Percentiles rank a stretch among this genome's conserved stretches.
Conservation (phyloP, 2,113 vertebrate genomes). For the Corythoichthys intestinalis region DNA sequence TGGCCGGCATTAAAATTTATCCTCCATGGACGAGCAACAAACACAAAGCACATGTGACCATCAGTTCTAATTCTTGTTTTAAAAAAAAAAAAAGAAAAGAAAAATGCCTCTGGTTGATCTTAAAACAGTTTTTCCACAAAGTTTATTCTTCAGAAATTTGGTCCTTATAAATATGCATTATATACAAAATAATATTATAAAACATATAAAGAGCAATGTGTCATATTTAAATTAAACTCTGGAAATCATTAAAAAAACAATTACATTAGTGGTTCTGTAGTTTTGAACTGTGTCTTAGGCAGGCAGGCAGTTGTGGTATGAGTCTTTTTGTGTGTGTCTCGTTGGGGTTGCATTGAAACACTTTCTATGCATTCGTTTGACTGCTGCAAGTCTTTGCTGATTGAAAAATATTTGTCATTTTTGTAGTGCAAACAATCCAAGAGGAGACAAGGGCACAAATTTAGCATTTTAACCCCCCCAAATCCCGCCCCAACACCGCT, state of each 20-base stretch:
- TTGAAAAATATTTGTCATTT: conserved; percentile 34
- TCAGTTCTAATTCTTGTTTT: conserved; percentile 67
- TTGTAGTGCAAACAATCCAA: conserved; percentile 72
- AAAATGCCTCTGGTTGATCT: conserved; percentile 62
- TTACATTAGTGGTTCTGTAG: conserved; percentile 78
- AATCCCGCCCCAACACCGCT: conserved; percentile 27
- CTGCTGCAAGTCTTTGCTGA: conserved; percentile 64
- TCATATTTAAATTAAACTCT: conserved; percentile 97
- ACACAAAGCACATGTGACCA: conserved; percentile 31
- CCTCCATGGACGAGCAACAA: conserved; percentile 17
- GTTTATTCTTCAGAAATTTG: conserved; percentile 92
- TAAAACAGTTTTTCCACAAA: conserved; percentile 46
- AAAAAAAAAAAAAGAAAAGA: conserved; percentile 66
- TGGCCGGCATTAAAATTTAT: not conserved
- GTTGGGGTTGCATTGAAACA: conserved; percentile 63
- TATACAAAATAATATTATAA: conserved; percentile 99
- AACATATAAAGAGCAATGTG: conserved; percentile 99
- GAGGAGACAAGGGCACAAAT: conserved; percentile 63
- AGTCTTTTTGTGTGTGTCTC: conserved; percentile 60
- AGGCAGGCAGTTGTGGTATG: conserved; percentile 67
- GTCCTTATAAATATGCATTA: conserved; percentile 99
- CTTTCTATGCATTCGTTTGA: conserved; percentile 48
- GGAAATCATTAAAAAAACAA: conserved; percentile 79
- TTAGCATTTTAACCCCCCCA: conserved; percentile 29
- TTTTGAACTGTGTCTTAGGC: conserved; percentile 71